A percentile compares a stretch with the other conserved stretches of the same genome.
These are phyloP conservation scores for Loris lydekkerianus DNA, from an alignment of 2,797 vertebrate genomes.

Conservation along the genomic window DNA sequence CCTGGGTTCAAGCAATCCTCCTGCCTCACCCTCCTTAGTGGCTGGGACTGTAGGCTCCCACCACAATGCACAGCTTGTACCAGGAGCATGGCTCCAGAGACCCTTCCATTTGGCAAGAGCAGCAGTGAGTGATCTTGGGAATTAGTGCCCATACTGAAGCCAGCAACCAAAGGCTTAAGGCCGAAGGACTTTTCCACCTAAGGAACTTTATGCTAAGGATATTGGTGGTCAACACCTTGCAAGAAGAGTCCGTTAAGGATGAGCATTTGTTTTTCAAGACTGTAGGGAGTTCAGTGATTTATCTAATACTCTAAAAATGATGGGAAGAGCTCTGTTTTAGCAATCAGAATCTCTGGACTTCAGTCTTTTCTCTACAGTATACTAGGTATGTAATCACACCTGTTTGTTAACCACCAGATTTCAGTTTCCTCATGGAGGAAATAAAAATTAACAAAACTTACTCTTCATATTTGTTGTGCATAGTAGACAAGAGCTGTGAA, in stretches of 20 bases:
- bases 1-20: no score
- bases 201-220: neutral
- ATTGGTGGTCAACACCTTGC: neutral
- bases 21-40: no score
- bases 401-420: neutral
- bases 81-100: neutral
- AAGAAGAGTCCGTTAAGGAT: neutral
- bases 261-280: neutral
- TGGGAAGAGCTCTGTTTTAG: neutral
- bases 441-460: neutral
- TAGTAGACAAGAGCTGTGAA: neutral
- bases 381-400: neutral
- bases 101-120: neutral
- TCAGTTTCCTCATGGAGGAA: slow-evolving; percentile 16
- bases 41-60: no score
- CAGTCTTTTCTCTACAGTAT: neutral
- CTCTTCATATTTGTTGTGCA: neutral
- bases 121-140: neutral
- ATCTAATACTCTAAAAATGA: neutral
- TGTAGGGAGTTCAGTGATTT: neutral
- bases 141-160: neutral
- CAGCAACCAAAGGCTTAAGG: neutral
- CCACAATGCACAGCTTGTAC: neutral
- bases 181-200: neutral
- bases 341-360: neutral